These are phyloP conservation scores for Xenopus petersii DNA, from an alignment of 2,797 vertebrate genomes.

Conservation along the genomic window DNA sequence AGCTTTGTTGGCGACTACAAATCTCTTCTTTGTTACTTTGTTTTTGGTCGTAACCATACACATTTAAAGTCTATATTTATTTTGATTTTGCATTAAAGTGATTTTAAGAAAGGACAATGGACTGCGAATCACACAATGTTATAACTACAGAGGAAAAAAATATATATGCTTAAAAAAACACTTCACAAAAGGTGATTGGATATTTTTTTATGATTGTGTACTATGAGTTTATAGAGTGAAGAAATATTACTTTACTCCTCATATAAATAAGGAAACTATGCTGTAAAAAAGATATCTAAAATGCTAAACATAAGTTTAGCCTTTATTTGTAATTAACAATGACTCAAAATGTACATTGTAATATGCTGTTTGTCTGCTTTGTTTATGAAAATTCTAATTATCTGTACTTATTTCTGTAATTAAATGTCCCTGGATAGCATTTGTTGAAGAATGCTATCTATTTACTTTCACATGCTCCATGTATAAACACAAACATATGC, in stretches of 20 bases:
- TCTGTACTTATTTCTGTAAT: constrained; percentile 45
- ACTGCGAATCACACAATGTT: constrained; percentile 26
- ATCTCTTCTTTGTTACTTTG: constrained; percentile 72
- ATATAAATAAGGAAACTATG: constrained; percentile 28
- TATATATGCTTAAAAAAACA: constrained; percentile 22
- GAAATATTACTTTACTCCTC: constrained; percentile 37
- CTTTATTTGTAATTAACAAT: constrained; percentile 41
- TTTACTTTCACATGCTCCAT: constrained; percentile 36
- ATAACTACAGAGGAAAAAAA: constrained; percentile 1
- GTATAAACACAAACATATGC: constrained; percentile 43
- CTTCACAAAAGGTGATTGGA: constrained; percentile 31
- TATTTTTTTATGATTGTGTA: constrained; percentile 47
- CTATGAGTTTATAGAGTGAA: constrained; percentile 31
- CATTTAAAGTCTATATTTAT: constrained; percentile 36
- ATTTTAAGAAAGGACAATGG: constrained; percentile 21
- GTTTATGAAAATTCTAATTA: constrained; percentile 44
- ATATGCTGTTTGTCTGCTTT: constrained; percentile 47
- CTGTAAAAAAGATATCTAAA: constrained; percentile 19
- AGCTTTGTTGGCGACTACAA: constrained; percentile 60
- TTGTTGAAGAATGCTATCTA: constrained; percentile 45
- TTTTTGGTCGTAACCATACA: constrained; percentile 68
- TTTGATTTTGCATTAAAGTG: constrained; percentile 25
- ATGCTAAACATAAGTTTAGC: constrained; percentile 42
- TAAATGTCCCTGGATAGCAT: constrained; percentile 41
- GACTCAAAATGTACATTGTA: constrained; percentile 43